These are phyloP conservation scores for Hyles vespertilio DNA, from an alignment of 1,140 invertebrate species.

Conservation along the genomic window DNA sequence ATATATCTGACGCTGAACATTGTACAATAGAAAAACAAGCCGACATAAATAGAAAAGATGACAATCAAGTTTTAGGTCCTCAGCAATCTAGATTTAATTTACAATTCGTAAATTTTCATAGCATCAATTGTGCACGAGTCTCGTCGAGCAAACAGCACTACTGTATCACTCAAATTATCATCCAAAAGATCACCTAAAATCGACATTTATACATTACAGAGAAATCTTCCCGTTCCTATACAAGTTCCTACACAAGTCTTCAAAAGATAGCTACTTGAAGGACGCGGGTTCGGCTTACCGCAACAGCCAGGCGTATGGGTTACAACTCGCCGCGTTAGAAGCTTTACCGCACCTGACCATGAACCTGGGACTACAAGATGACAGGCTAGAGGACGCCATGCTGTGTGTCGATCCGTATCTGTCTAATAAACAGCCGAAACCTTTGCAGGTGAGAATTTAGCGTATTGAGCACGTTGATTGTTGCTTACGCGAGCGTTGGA, in stretches of 20 bases:
- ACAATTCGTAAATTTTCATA: no score
- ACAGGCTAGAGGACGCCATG: slow-evolving; percentile 70
- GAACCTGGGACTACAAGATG: slow-evolving; percentile 74
- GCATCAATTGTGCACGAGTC: no score
- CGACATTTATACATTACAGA: slow-evolving; percentile 52
- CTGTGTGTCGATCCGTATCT: slow-evolving; percentile 74
- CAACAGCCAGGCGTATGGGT: slow-evolving; percentile 77
- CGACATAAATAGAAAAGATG: no score
- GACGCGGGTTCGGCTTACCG: slow-evolving; percentile 77
- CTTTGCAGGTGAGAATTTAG: slow-evolving; percentile 77
- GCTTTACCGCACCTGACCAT: slow-evolving; percentile 71
- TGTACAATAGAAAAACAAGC: no score
- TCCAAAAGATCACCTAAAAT: neutral
- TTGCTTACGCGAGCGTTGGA: no score
- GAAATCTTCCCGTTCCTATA: slow-evolving; percentile 79
- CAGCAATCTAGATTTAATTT: no score
- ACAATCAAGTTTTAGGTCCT: no score
- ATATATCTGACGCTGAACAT: no score
- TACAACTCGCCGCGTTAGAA: slow-evolving; percentile 77
- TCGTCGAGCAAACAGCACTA: no score
- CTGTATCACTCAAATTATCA: no score
- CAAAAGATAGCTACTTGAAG: slow-evolving; percentile 77
- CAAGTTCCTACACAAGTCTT: slow-evolving; percentile 68
- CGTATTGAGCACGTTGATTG: no score
- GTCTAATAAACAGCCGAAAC: slow-evolving; percentile 76